Evolutionary conservation across 1,140 invertebrate species (phyloP).

Genomic region (Heterodera carotae): DNA sequence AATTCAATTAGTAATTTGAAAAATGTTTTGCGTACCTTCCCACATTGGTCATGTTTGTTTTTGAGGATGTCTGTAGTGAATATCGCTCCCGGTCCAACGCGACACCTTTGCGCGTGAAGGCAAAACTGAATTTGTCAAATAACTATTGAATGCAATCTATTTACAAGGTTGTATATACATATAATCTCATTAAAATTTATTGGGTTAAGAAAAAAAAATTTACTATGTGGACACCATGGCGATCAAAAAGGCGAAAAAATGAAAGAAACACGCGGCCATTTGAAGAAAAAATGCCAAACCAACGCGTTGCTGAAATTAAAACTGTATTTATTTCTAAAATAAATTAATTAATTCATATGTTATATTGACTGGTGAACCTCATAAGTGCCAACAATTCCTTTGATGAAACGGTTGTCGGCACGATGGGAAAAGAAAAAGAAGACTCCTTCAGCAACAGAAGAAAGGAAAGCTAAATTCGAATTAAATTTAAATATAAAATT

Average conservation of each 20-base stretch:
- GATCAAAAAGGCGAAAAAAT: slow-evolving; percentile 64
- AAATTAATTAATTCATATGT: background rate
- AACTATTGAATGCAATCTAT: background rate
- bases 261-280: slow-evolving; percentile 63
- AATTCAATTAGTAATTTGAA: too few species aligned
- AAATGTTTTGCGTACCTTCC: slow-evolving; percentile 47
- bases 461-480: slow-evolving; percentile 55
- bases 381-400: slow-evolving; percentile 65
- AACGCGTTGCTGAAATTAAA: slow-evolving; percentile 60
- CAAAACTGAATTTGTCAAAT: slow-evolving; percentile 53
- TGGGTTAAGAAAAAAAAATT: background rate
- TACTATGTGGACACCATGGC: slow-evolving; percentile 60
- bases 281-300: slow-evolving; percentile 63
- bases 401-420: slow-evolving; percentile 65
- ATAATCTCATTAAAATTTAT: too few species aligned
- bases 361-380: slow-evolving; percentile 40
- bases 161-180: background rate
- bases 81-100: slow-evolving; percentile 56
- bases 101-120: slow-evolving; percentile 55
- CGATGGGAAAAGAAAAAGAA: slow-evolving; percentile 66
- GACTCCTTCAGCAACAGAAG: slow-evolving; percentile 60
- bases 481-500: background rate
- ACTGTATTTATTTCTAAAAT: background rate
- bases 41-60: slow-evolving; percentile 64
- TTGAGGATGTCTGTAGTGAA: slow-evolving; percentile 54